Percentiles rank a stretch among this genome's conserved stretches.
Conservation (phyloP, 2,888 invertebrate species). For the Blastobasis lacticolella region DNA sequence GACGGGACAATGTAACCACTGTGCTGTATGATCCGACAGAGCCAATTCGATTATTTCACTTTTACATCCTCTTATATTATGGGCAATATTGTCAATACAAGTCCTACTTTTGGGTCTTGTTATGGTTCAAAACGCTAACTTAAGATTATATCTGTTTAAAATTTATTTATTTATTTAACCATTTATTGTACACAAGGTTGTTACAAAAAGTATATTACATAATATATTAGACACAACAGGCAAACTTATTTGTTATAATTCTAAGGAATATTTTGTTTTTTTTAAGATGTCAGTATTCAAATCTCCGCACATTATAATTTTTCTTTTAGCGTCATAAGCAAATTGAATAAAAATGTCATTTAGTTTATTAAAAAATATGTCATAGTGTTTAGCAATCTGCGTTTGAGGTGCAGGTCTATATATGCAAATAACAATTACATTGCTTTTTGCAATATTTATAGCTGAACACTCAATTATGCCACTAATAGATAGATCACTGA, state of each 20-base stretch:
- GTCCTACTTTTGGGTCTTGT: constrained; percentile 1
- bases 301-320: constrained; percentile 5
- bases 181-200: too few relatives aligned
- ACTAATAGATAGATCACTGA: background rate
- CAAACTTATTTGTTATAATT: constrained; percentile 3
- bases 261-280: background rate
- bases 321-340: background rate
- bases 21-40: constrained; percentile 11
- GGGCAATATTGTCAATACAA: constrained; percentile 7
- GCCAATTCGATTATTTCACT: constrained; percentile 2
- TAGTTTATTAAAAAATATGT: constrained; percentile 1
- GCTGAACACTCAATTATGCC: constrained; percentile 5
- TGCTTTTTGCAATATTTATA: background rate
- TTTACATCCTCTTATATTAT: constrained; percentile 1
- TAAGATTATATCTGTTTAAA: constrained; percentile 4
- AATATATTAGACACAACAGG: too few relatives aligned
- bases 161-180: too few relatives aligned
- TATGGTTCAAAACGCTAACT: background rate
- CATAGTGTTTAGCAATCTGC: background rate
- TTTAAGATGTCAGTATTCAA: constrained; percentile 6
- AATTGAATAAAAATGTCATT: background rate
- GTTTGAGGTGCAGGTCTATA: constrained; percentile 3
- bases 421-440: constrained; percentile 6
- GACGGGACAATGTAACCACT: constrained; percentile 1
- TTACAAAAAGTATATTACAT: too few relatives aligned